These are phyloP conservation scores for Dallia pectoralis DNA, from an alignment of 2,797 vertebrate genomes.

Conservation along the genomic window DNA sequence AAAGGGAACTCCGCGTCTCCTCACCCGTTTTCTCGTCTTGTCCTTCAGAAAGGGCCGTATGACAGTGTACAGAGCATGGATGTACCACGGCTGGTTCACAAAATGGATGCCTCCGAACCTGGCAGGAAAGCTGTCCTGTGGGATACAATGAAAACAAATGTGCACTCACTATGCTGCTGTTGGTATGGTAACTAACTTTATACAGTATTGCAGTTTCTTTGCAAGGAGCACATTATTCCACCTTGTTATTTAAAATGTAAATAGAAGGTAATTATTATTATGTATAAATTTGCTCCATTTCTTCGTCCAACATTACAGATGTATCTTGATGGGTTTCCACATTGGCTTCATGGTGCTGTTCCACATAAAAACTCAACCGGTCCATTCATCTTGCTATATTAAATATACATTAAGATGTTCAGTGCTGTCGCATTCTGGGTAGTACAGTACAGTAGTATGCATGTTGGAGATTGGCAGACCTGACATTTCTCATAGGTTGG, in stretches of 20 bases:
- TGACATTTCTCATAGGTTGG: not conserved
- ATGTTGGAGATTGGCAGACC: not conserved
- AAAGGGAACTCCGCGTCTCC: not conserved
- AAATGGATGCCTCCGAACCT: slow-evolving; percentile 98
- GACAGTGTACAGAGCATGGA: slow-evolving; percentile 96
- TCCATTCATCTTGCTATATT: not conserved
- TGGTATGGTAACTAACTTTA: slow-evolving; percentile 4
- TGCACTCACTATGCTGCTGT: not conserved
- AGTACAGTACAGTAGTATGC: not conserved
- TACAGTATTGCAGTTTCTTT: not conserved
- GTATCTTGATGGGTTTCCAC: not conserved
- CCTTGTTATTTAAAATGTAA: not conserved
- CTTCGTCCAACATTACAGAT: not conserved
- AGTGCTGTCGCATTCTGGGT: not conserved
- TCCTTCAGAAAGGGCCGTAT: slow-evolving; percentile 97
- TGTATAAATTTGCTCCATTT: not conserved
- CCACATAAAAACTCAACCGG: not conserved
- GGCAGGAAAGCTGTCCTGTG: slow-evolving; percentile 96
- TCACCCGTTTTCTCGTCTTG: slow-evolving; percentile 97
- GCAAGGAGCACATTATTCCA: not conserved
- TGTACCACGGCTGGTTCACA: slow-evolving; percentile 98
- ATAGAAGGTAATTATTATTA: not conserved
- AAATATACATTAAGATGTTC: slow-evolving; percentile 4
- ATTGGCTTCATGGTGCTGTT: not conserved
- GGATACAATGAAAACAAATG: slow-evolving; percentile 7